A percentile compares a stretch with the other conserved stretches of the same genome.
Conservation (phyloP, 2,888 invertebrate genomes). For the Stenodera caucasica region DNA sequence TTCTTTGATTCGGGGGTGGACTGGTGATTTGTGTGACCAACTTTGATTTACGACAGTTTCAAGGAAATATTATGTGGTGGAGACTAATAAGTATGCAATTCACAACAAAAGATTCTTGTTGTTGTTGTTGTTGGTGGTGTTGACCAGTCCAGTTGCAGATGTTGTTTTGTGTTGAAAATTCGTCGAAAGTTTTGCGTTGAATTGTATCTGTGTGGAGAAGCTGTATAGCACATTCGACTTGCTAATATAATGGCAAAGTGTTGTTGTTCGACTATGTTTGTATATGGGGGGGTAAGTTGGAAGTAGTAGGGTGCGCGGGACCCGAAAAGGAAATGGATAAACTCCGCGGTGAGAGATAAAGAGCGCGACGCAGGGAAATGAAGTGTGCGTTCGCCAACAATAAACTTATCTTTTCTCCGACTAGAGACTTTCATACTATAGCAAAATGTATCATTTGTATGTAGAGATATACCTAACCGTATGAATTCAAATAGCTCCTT, state of each 20-base stretch:
- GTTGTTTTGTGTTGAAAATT: slow-evolving; percentile 4
- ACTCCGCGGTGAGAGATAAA: slow-evolving; percentile 55
- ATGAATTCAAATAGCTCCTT: slow-evolving; percentile 51
- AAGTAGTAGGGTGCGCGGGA: slow-evolving; percentile 39
- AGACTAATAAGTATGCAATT: slow-evolving; percentile 2
- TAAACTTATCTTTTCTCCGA: slow-evolving; percentile 56
- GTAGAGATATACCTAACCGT: slow-evolving; percentile 51
- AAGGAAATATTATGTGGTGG: neutral
- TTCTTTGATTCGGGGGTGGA: no score
- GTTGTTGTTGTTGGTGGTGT: neutral
- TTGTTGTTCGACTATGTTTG: slow-evolving; percentile 43
- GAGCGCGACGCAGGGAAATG: slow-evolving; percentile 53
- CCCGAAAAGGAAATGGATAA: slow-evolving; percentile 54
- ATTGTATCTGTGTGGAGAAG: no score
- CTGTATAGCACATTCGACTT: slow-evolving; percentile 52
- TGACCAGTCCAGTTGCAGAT: neutral
- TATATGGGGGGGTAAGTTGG: slow-evolving; percentile 22
- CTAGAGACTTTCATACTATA: slow-evolving; percentile 50
- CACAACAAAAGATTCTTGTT: neutral
- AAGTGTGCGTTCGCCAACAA: slow-evolving; percentile 55
- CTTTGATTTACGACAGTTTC: neutral
- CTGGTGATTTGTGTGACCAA: neutral
- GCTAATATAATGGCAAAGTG: slow-evolving; percentile 50
- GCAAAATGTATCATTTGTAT: slow-evolving; percentile 56
- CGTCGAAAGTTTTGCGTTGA: no score